Evolutionary conservation across 2,888 invertebrate species (phyloP).

Genomic region (Synergus laeviventris): DNA sequence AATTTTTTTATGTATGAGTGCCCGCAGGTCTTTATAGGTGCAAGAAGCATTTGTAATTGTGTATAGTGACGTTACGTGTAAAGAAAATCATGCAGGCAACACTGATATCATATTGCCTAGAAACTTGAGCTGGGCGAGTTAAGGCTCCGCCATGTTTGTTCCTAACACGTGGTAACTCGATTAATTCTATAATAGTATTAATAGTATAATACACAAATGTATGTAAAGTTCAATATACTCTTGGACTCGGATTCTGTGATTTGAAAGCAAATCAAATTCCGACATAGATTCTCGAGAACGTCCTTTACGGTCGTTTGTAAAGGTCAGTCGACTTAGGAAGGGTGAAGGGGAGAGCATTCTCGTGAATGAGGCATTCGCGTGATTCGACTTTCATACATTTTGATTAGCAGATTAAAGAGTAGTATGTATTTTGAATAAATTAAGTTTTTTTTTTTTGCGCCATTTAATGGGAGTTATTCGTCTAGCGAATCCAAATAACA

Average conservation of each 20-base stretch:
- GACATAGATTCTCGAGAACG: not conserved
- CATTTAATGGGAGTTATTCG: not conserved
- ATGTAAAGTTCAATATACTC: not conserved
- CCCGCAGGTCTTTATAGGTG: not conserved
- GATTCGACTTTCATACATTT: not conserved
- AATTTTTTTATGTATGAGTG: conserved; percentile 47
- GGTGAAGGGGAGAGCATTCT: not conserved
- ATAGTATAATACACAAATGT: not conserved
- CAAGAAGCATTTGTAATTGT: conserved; percentile 39
- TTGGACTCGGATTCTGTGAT: not conserved
- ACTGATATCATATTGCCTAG: conserved; percentile 59
- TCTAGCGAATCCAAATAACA: no score
- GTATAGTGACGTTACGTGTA: conserved; percentile 41
- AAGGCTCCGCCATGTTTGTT: conserved; percentile 32
- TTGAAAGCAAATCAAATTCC: not conserved
- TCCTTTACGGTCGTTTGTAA: not conserved
- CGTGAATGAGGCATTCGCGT: not conserved
- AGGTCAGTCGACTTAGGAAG: not conserved
- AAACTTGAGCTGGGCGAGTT: conserved; percentile 55
- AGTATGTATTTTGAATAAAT: not conserved
- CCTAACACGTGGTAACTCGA: not conserved
- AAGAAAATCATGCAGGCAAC: conserved; percentile 44
- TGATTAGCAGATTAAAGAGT: not conserved
- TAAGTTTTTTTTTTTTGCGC: not conserved
- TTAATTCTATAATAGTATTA: no score